Base-by-base conservation (phyloP, 2,888 invertebrate genomes). In the Caenorhabditis sinica region DNA sequence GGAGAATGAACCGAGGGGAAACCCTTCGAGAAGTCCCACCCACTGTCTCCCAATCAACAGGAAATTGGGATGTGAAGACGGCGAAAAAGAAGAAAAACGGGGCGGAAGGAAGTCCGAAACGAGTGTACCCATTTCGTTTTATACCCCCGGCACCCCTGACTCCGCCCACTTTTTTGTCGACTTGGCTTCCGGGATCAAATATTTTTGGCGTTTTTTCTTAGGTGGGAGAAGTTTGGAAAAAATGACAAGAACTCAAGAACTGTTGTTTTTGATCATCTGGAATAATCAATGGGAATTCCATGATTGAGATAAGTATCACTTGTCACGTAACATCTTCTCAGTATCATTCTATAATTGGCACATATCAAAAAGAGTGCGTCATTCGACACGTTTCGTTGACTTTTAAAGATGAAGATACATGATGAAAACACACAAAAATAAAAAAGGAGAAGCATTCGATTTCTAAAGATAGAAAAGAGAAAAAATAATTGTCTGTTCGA, bases 61-160 rank as follows among this genome's bases (percentile, higher is more conserved):
- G 73, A 81, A 72, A 81, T 81, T 73, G 73, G 73, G 65, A 20
- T 36, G 65, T 49, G 65, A 65, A 60, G 53, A 49, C 23, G 56
- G 33, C 40, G 40, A 58, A 36, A 56, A 60, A 58, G 49, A 40
- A 49, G 56, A 43, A 28, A 28, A 49, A 45, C 20, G 56, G 20
- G 73, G 45, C 56, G 69, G 69, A 72, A 63, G 79, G 71, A 79
- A 79, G 77, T 79, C 79, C 71, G 65, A 79, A 79, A 72, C 79
- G 61, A 79, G 71, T 71, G 71, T 72, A 79, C 71, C 71, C 71
- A 43, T 77, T 72, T 71, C 71, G 71, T 79, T 79, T 79, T 79
- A 79, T 79, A 79, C 79, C 71, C 69, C 25, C 53, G 1, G 33
- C 28, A 13, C 13, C 45, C 28, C 3, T 43, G 61, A 15, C 79